Percentiles rank a stretch among this genome's conserved stretches.
Evolutionary conservation across 2,113 vertebrate genomes (phyloP).

Genomic region (Ivindomyrus marchei): DNA sequence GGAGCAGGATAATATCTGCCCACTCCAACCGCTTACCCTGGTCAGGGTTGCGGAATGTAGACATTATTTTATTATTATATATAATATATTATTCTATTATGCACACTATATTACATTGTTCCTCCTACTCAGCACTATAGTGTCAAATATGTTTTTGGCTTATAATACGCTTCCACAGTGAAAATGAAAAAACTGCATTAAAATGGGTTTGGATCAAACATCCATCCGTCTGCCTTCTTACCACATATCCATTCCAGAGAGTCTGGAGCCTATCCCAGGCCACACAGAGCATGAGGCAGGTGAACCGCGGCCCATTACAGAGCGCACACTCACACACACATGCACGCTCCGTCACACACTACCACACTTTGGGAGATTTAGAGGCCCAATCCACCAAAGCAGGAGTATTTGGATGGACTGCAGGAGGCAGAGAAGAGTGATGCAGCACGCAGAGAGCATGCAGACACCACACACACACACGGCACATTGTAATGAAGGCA

Average conservation of each 20-base stretch:
- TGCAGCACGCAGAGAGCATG: neutral
- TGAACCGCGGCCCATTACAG: neutral
- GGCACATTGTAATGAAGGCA: neutral
- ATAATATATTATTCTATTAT: neutral
- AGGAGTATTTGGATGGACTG: neutral
- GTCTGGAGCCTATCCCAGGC: neutral
- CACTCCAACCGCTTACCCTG: neutral
- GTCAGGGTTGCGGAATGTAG: neutral
- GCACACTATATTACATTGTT: neutral
- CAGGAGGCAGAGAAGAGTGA: neutral
- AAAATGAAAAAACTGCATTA: neutral
- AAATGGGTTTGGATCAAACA: neutral
- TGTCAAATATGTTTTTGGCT: neutral
- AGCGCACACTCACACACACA: neutral
- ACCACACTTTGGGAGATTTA: neutral
- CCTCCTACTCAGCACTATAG: neutral
- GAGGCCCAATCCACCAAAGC: neutral
- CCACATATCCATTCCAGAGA: neutral
- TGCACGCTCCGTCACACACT: neutral
- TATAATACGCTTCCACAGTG: neutral
- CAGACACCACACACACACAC: neutral
- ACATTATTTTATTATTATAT: neutral
- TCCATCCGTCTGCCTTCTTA: neutral
- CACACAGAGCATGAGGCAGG: neutral
- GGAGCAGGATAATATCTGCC: neutral